Percentiles rank a stretch among this genome's conserved stretches.
These are phyloP conservation scores for Aplysia californica DNA, from an alignment of 1,140 invertebrate genomes.

Conservation along the genomic window DNA sequence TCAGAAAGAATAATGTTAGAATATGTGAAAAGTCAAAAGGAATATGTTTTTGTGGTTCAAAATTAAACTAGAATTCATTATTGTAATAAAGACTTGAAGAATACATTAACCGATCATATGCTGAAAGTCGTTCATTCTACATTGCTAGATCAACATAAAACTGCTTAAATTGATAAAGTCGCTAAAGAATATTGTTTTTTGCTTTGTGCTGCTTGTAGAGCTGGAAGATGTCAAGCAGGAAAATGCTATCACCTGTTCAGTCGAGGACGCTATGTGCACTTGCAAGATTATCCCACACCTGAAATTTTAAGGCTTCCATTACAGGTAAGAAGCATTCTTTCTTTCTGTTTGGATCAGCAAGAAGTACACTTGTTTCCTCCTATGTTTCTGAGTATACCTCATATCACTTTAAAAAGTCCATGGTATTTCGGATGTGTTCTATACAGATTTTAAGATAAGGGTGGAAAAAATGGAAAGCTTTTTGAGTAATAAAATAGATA, in stretches of 20 bases:
- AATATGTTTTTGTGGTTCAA: no score
- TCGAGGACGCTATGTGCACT: conserved; percentile 74
- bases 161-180: no score
- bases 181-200: neutral
- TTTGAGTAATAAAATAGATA: neutral
- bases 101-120: no score
- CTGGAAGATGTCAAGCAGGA: conserved; percentile 86
- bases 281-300: conserved; percentile 74
- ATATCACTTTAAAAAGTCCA: neutral
- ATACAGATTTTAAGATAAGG: neutral
- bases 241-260: conserved; percentile 82
- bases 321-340: conserved; percentile 71
- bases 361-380: neutral
- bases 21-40: no score
- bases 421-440: neutral
- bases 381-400: neutral
- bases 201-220: conserved; percentile 68
- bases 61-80: no score
- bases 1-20: no score
- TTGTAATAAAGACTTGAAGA: no score
- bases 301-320: conserved; percentile 88
- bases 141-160: no score
- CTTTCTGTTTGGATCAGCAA: no score
- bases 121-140: no score
- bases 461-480: neutral